Evolutionary conservation across 2,113 vertebrate genomes (phyloP), one percentile per base, ranked within the genome.

Genomic region (Pipa parva): DNA sequence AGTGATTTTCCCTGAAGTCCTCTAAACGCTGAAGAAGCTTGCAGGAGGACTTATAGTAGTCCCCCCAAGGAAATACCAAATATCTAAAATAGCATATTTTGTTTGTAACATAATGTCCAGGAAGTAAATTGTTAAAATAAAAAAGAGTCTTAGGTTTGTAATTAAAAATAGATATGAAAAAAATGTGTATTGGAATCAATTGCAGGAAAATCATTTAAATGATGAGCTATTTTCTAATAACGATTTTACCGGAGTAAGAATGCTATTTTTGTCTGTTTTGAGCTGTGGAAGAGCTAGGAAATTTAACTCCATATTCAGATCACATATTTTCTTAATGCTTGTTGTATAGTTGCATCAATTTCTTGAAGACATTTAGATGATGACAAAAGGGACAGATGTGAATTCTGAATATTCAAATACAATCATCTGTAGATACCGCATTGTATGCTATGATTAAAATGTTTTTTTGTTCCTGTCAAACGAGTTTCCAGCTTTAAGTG

Each of bases 361-460:
- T 36, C 65, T 68, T n/a, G 45, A 20, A 68, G 64, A 68, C 64
- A 59, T 68, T 59, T 52, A 20, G 56, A 58, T 51, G 39, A 68
- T 68, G 49, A 68, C 65, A 69, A 69, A 60, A 60, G 65, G 57
- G 65, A 60, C 65, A 69, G 65, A 69, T 69, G 65, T 60, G 65
- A 51, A 60, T 69, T 69, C 54, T 69, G 65, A 69, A 69, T 60
- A 69, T 69, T 69, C 65, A 60, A 31, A 69, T 60, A 69, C 65
- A 68, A 21, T 68, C 28, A 52, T 59, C 46, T 60, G 57, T 60
- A 60, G 29, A 69, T 69, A 29, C 31, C 22, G 57, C 48, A 39
- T 69, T 60, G 48, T 69, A 22, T 11, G 45, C 45, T 52, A 52
- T 28, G 24, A 59, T 52, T 52, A 52, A 28, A 45, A 17, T 54